These are phyloP conservation scores for Apteryx owenii DNA, from an alignment of 2,113 vertebrate species.

Conservation along the genomic window DNA sequence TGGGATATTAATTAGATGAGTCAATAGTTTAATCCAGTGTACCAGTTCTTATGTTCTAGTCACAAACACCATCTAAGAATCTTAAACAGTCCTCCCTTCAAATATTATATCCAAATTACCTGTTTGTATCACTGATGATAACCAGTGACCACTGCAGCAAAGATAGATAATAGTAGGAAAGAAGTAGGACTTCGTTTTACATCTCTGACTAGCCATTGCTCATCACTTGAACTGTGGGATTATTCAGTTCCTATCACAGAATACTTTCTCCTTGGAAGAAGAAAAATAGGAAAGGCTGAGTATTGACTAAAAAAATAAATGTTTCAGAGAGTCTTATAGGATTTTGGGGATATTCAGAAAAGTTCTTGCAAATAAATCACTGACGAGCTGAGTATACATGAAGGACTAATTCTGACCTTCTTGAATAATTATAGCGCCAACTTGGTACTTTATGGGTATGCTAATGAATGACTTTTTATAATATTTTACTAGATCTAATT, in stretches of 20 bases:
- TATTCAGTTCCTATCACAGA: not conserved
- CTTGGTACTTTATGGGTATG: constrained; percentile 2
- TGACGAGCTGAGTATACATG: constrained; percentile 38
- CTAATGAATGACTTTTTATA: constrained; percentile 43
- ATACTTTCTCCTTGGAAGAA: not conserved
- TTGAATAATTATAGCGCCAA: constrained; percentile 29
- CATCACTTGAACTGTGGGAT: not conserved
- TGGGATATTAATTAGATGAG: not conserved
- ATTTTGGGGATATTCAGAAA: not conserved
- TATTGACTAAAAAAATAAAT: not conserved
- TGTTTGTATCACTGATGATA: not conserved
- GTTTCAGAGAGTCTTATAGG: not conserved
- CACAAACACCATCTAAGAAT: not conserved
- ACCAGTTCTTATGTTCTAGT: not conserved
- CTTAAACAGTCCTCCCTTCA: not conserved
- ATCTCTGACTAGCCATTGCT: not conserved
- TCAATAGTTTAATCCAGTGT: not conserved
- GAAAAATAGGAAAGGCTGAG: not conserved
- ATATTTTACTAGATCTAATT: constrained; percentile 47
- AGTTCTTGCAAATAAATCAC: constrained; percentile 46
- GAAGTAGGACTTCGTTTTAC: not conserved
- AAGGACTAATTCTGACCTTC: constrained; percentile 58
- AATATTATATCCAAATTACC: not conserved
- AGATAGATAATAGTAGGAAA: not conserved
- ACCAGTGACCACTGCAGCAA: not conserved